phyloP scores from a whole-genome alignment of 1,140 invertebrate genomes.

The Aethina tumida region DNA sequence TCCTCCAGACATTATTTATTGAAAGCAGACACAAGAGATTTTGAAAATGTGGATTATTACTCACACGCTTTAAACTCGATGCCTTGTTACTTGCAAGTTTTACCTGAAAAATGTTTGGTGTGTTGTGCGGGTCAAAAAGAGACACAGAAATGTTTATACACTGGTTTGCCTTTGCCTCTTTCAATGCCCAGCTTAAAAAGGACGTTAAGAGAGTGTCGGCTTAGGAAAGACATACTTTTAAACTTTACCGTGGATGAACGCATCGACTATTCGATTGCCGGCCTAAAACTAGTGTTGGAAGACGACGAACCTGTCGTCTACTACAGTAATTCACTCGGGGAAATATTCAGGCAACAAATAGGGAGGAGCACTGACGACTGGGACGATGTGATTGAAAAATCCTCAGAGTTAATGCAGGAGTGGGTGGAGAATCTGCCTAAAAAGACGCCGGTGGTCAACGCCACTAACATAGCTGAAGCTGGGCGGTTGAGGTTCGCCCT shows the following conservation, averaged over 20 bases:
- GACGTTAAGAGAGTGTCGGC: constrained; percentile 7
- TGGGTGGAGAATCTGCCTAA: neutral
- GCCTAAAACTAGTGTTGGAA: constrained; percentile 7
- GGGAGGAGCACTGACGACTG: too few relatives aligned
- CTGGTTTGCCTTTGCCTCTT: constrained; percentile 7
- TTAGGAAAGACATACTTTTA: constrained; percentile 6
- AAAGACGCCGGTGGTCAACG: constrained; percentile 3
- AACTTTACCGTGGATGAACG: constrained; percentile 4
- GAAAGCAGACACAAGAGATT: constrained; percentile 7
- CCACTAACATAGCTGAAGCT: constrained; percentile 12
- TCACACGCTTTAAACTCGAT: constrained; percentile 10
- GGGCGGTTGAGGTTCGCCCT: too few relatives aligned
- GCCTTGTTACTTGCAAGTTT: constrained; percentile 2
- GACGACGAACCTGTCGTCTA: constrained; percentile 7
- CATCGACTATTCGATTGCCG: constrained; percentile 1
- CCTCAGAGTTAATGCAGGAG: neutral
- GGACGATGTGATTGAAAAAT: too few relatives aligned
- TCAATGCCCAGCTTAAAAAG: constrained; percentile 4
- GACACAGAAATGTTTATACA: constrained; percentile 9
- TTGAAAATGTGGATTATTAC: constrained; percentile 7
- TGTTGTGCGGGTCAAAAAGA: constrained; percentile 3
- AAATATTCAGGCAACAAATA: constrained; percentile 11
- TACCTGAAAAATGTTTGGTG: neutral
- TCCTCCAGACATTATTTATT: constrained; percentile 11
- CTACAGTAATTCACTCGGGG: constrained; percentile 8